phyloP scores from a whole-genome alignment of 2,888 invertebrate species.

The Apotomis betuletana region DNA sequence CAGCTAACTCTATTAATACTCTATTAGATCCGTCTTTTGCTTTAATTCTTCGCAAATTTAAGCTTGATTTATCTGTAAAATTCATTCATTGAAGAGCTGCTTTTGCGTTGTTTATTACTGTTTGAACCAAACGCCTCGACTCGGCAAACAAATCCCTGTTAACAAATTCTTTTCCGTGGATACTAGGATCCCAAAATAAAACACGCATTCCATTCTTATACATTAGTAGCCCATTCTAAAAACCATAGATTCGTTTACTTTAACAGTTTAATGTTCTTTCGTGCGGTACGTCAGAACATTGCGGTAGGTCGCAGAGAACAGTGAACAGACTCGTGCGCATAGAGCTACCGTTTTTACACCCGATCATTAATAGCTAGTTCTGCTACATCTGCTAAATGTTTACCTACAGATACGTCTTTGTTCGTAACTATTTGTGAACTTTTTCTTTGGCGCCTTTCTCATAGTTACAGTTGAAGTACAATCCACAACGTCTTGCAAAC shows the following conservation, averaged over 20 bases:
- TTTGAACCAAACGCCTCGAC: background rate
- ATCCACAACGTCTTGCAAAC: no score
- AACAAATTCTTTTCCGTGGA: slow-evolving; percentile 4
- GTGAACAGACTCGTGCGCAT: slow-evolving; percentile 59
- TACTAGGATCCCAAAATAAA: slow-evolving; percentile 2
- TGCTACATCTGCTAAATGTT: slow-evolving; percentile 23
- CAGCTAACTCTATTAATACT: slow-evolving; percentile 50
- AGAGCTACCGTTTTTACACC: slow-evolving; percentile 53
- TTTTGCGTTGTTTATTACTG: background rate
- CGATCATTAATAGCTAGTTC: slow-evolving; percentile 34
- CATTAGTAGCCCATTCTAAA: slow-evolving; percentile 19
- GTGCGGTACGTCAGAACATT: slow-evolving; percentile 46
- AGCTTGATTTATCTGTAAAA: background rate
- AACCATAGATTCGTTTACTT: slow-evolving; percentile 24
- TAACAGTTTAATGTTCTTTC: slow-evolving; percentile 21
- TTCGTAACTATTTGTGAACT: background rate
- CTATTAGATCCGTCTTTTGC: slow-evolving; percentile 25
- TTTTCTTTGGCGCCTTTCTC: background rate
- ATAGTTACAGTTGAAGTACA: background rate
- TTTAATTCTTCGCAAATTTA: background rate
- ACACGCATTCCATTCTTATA: slow-evolving; percentile 6
- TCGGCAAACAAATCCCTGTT: background rate
- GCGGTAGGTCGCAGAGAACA: slow-evolving; percentile 67
- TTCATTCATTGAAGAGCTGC: background rate
- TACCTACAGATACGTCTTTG: slow-evolving; percentile 13